A percentile compares a stretch with the other conserved stretches of the same genome.
These are phyloP conservation scores for Philaenus spumarius DNA, from an alignment of 1,140 invertebrate genomes.

Conservation along the genomic window DNA sequence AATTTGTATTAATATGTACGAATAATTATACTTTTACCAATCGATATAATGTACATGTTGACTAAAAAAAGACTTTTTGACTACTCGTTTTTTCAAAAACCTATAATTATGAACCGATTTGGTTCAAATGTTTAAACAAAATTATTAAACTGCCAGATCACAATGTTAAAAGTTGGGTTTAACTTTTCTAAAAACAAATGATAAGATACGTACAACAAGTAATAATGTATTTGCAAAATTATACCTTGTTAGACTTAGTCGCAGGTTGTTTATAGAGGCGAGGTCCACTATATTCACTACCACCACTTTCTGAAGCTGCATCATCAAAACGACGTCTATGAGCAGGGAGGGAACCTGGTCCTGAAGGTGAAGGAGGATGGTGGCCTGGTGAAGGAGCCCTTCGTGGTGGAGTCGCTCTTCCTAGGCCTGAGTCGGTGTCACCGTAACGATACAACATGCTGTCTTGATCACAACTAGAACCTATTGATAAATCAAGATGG, in stretches of 20 bases:
- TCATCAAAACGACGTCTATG: slow-evolving; percentile 75
- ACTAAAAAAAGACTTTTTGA: too few relatives aligned
- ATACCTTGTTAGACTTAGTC: slow-evolving; percentile 77
- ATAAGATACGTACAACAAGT: too few relatives aligned
- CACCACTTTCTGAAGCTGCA: slow-evolving; percentile 73
- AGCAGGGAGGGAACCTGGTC: slow-evolving; percentile 70
- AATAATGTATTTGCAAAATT: neutral
- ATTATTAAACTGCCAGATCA: too few relatives aligned
- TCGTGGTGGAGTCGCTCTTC: slow-evolving; percentile 69
- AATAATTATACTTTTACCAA: too few relatives aligned
- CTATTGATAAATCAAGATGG: slow-evolving; percentile 27
- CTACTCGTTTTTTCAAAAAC: too few relatives aligned
- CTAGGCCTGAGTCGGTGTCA: slow-evolving; percentile 73
- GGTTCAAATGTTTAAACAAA: too few relatives aligned
- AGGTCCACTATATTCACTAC: slow-evolving; percentile 32
- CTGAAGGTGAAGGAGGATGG: slow-evolving; percentile 62
- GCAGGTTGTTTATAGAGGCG: slow-evolving; percentile 93
- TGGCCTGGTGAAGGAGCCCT: slow-evolving; percentile 69
- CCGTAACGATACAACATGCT: slow-evolving; percentile 44
- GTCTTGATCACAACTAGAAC: slow-evolving; percentile 47
- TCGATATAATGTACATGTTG: too few relatives aligned
- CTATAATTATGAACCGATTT: too few relatives aligned
- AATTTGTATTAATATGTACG: too few relatives aligned
- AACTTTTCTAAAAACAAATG: too few relatives aligned
- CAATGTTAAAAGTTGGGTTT: too few relatives aligned